phyloP scores from a whole-genome alignment of 2,113 vertebrate genomes.

The Perca flavescens region DNA sequence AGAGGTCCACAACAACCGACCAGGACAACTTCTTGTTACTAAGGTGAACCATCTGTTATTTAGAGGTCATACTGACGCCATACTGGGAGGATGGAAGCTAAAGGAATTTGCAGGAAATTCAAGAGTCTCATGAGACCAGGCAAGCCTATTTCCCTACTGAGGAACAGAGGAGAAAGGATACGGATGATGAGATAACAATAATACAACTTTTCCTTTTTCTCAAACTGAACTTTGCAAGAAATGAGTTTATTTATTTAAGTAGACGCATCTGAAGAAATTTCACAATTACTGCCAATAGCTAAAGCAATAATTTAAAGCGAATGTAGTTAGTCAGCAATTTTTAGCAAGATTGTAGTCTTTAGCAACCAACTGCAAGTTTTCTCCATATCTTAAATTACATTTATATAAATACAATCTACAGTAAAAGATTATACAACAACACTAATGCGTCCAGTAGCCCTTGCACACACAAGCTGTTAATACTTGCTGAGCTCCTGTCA shows the following conservation, averaged over 20 bases:
- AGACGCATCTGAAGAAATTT: not conserved
- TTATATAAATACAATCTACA: not conserved
- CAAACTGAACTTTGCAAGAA: not conserved
- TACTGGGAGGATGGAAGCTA: constrained; percentile 40
- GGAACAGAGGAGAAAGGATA: not conserved
- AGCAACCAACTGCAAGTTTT: not conserved
- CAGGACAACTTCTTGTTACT: constrained; percentile 49
- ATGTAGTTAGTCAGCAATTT: not conserved
- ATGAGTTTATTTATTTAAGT: not conserved
- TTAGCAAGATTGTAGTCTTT: not conserved
- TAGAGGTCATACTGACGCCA: constrained; percentile 33
- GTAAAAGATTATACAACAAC: not conserved
- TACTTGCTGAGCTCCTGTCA: not conserved
- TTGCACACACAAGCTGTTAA: not conserved
- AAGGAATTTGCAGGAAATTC: constrained; percentile 68
- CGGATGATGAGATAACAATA: not conserved
- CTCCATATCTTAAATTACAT: not conserved
- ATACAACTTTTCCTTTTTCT: not conserved
- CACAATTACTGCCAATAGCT: not conserved
- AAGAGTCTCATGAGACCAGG: constrained; percentile 24
- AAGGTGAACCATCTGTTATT: constrained; percentile 62
- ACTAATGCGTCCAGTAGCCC: no score
- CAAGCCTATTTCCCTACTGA: constrained; percentile 9
- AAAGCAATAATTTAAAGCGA: not conserved
- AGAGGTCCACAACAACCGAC: not conserved